Evolutionary conservation across 2,113 vertebrate species (phyloP), one percentile per base, ranked within the genome.

Genomic region (Megatriorchis doriae): DNA sequence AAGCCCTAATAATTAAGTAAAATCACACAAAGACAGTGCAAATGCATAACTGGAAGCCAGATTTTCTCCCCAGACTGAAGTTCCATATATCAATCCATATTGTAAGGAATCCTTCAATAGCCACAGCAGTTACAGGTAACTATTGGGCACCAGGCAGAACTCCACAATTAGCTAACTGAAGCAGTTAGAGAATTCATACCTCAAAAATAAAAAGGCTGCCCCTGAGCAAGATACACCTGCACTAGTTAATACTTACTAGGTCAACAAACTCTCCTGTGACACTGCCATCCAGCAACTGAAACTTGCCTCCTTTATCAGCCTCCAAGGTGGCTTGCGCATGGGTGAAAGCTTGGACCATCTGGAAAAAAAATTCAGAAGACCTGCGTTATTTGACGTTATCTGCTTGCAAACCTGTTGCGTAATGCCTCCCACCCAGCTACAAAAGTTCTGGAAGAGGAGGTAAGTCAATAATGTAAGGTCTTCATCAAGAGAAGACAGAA

Each of bases 261-360:
- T 99, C 98, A 89, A 98, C 97, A 94, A 99, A 99, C 81, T 99
- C 98, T 94, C 99, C 99, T 6, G 96, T 98, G 91, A 99, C 98
- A 4, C 97, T 99, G 71, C 99, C 99, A 21, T 99, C 98, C 78
- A 99, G 93, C 84, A 99, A 91, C 58, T 98, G 98, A 96, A 99
- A 99, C 75, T 98, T 98, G 22, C 99, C 99, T 25, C 99, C 99
- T 90, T 95, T 98, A 21, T 98, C 98, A 2, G 98, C 98, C 8
- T 99, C 99, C 68, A 99, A 96, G 9, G 98, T 32, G 1, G 99
- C 99, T 16, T 99, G 95, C 34, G 98, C 98, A 0, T 99, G 99
- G 4, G 99, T 99, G 73, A 99, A 99, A 58, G 98, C 99, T 91
- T 99, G 99, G 8, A 99, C 98, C 98, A 99, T 98, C 99, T 99